phyloP scores from a whole-genome alignment of 2,113 vertebrate species.

The Peucedramus taeniatus region DNA sequence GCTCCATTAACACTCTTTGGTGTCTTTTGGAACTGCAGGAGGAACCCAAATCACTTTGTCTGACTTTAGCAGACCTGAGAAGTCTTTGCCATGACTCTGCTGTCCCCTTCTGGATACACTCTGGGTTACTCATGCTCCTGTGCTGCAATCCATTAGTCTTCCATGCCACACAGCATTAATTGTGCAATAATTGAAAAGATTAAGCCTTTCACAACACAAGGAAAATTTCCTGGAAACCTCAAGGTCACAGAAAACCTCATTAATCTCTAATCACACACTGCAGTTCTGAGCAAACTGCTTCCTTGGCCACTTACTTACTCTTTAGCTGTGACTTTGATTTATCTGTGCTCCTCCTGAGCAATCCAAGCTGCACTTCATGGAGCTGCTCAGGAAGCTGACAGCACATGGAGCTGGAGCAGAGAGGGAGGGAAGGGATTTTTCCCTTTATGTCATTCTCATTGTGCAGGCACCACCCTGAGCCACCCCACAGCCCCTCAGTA shows the following conservation, averaged over 20 bases:
- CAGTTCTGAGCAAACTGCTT: background rate
- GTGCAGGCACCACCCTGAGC: background rate
- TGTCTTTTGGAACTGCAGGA: background rate
- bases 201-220: background rate
- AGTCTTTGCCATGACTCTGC: background rate
- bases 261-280: background rate
- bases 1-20: background rate
- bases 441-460: rapidly evolving
- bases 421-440: background rate
- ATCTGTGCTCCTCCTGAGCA: background rate
- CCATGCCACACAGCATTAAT: background rate
- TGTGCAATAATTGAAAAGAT: constrained; percentile 18
- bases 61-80: background rate
- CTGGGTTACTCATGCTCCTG: background rate
- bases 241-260: constrained; percentile 9
- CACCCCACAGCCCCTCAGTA: background rate
- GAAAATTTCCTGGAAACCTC: background rate
- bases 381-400: background rate
- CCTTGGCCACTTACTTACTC: background rate
- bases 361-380: background rate
- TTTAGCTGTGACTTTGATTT: background rate
- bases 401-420: background rate
- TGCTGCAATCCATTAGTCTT: background rate
- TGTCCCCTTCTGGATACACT: background rate
- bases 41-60: background rate